These are phyloP conservation scores for Linepithema humile DNA, from an alignment of 1,140 invertebrate genomes.

Conservation along the genomic window DNA sequence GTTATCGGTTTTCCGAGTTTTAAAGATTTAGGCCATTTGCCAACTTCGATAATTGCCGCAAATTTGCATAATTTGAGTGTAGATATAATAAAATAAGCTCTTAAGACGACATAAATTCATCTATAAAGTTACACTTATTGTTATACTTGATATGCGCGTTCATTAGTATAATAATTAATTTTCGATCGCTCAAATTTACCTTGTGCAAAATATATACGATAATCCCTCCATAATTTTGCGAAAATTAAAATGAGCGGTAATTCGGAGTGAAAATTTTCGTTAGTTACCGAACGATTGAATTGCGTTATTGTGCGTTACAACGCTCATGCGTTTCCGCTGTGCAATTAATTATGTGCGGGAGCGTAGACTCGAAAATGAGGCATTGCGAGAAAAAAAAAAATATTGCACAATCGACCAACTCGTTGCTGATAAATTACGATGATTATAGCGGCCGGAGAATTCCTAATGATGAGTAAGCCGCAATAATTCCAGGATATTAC, in stretches of 20 bases:
- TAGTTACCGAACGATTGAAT: not conserved
- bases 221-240: not conserved
- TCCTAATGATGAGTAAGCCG: constrained; percentile 62
- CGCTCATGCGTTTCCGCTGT: not conserved
- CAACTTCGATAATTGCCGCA: not conserved
- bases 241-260: not conserved
- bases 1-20: not conserved
- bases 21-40: not conserved
- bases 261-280: not conserved
- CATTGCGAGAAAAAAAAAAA: constrained; percentile 33
- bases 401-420: constrained; percentile 51
- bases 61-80: constrained; percentile 1
- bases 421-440: constrained; percentile 55
- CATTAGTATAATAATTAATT: not conserved
- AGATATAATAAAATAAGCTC: not conserved
- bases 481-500: constrained; percentile 68
- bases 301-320: not conserved
- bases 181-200: not conserved
- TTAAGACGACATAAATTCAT: not conserved
- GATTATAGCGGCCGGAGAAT: constrained; percentile 34
- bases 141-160: not conserved
- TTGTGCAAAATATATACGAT: not conserved
- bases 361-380: not conserved
- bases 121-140: not conserved
- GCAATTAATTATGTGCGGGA: not conserved